Evolutionary conservation across 2,113 vertebrate species (phyloP), one percentile per base, ranked within the genome.

Genomic region (Dipodomys merriami): DNA sequence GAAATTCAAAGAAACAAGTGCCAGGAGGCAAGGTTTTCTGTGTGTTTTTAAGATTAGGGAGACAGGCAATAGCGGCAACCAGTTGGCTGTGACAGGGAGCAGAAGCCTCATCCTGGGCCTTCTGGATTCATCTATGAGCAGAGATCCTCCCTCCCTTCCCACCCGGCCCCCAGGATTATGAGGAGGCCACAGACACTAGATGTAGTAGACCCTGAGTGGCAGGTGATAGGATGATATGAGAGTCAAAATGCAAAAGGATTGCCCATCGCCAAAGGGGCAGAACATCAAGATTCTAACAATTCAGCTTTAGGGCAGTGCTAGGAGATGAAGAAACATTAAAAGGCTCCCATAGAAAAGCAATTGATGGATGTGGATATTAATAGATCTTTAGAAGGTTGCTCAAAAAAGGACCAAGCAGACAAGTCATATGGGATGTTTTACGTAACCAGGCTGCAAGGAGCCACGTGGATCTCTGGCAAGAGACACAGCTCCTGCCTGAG

Each of bases 361-460:
- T 0, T 33, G 83, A 86, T 74, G 77, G 65, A 53, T 30, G 5
- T 27, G 65, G 76, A 5, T 95, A 94, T 92, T 69, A 65, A 95
- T 91, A 92, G 96, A 39, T 11, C 72, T 88, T 80, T 22, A 82
- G 93, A 87, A 94, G 80, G 87, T 7, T 84, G 93, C 49, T 95
- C 69, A 92, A 94, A 92, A 83, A 29, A 91, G 83, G 84, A 83
- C 83, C 79, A 29, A 86, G 89, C 83, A 92, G 86, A 86, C 29
- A 2, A 0, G 1, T 13, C 76, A n/a, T 5, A 7, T 23, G 64
- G 53, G 29, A 29, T 46, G 72, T 60, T 64, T 83, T 64, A 44
- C 2, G 10, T 27, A 73, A 94, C 39, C 7, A 3, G 30, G 80
- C n/a, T 64, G n/a, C 30, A 29, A 62, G 67, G 44, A 86, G 68